These are phyloP conservation scores for Hybos culiciformis DNA, from an alignment of 2,888 invertebrate species.

Conservation along the genomic window DNA sequence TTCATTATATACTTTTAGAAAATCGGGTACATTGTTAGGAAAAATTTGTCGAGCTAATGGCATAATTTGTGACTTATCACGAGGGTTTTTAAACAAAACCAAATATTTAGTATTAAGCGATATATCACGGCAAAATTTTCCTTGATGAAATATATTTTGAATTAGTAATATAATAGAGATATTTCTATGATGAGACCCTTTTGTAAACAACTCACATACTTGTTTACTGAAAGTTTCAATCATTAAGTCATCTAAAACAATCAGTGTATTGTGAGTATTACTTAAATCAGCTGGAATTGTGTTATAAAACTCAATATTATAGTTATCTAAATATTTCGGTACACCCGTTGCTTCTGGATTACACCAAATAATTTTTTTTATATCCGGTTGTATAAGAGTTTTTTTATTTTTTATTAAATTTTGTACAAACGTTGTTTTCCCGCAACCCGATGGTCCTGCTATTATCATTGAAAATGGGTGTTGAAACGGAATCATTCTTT, in stretches of 20 bases:
- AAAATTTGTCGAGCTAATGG: constrained; percentile 6
- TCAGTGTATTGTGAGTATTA: background rate
- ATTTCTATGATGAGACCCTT: constrained; percentile 3
- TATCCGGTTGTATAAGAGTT: background rate
- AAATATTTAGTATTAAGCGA: no score
- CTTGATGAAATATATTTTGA: no score
- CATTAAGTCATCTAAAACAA: constrained; percentile 6
- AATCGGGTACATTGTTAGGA: constrained; percentile 6
- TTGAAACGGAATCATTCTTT: constrained; percentile 1
- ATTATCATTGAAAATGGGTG: constrained; percentile 5
- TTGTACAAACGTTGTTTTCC: constrained; percentile 5
- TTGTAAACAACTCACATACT: no score
- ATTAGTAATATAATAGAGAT: constrained; percentile 4
- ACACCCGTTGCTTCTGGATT: constrained; percentile 2
- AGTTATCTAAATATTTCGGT: background rate
- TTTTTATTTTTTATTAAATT: constrained; percentile 1
- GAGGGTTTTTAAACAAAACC: no score
- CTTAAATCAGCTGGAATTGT: background rate
- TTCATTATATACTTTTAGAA: constrained; percentile 9
- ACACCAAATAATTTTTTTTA: constrained; percentile 6
- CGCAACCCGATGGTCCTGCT: constrained; percentile 5
- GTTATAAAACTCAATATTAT: constrained; percentile 1
- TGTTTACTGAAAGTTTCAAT: constrained; percentile 2
- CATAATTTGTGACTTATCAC: no score
- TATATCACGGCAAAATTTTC: no score